Base-by-base conservation (phyloP, 2,888 invertebrate genomes). In the Euproctis similis region DNA sequence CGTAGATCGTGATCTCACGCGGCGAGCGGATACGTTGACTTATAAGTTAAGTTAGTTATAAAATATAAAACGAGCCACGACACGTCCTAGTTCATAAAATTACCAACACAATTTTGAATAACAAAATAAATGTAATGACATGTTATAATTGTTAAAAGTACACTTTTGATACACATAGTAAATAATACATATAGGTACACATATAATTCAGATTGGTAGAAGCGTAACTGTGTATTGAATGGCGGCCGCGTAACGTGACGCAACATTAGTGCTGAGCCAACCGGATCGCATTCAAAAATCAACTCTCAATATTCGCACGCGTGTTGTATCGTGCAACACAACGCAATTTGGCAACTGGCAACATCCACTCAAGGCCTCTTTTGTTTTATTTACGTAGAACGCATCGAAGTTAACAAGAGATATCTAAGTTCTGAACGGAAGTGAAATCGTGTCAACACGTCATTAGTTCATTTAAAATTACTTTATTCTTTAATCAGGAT, bases 321-420 rank as follows among this genome's bases (percentile, higher is more conserved):
- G 55, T 51, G 53, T 45, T 30, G 36, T 49, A 45, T 52, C 53
- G 46, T 54, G 53, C 50, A 58, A 46, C 47, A 55, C 52, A 55
- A 45, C 55, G 55, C 53, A 54, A 52, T 70, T 67, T 63, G 57
- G 64, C 62, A 59, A 67, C 53, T 57, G 58, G 52, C 54, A 61
- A 62, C 60, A 59, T 56, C 52, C 44, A 48, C 31, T 43, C 68
- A 68, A 69, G 65, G 69, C 56, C 60, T 58, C 47, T 51, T 57
- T 59, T 59, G 59, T 67, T 56, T n/a, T n/a, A n/a, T n/a, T n/a
- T n/a, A n/a, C n/a, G n/a, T n/a, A n/a, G n/a, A n/a, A n/a, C n/a
- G n/a, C n/a, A n/a, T n/a, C n/a, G n/a, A n/a, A n/a, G n/a, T n/a
- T n/a, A n/a, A 21, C 21, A 21, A 12, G 11, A 11, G 4, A 7